Base-by-base conservation (phyloP, 2,888 invertebrate genomes). In the Alcis repandata region DNA sequence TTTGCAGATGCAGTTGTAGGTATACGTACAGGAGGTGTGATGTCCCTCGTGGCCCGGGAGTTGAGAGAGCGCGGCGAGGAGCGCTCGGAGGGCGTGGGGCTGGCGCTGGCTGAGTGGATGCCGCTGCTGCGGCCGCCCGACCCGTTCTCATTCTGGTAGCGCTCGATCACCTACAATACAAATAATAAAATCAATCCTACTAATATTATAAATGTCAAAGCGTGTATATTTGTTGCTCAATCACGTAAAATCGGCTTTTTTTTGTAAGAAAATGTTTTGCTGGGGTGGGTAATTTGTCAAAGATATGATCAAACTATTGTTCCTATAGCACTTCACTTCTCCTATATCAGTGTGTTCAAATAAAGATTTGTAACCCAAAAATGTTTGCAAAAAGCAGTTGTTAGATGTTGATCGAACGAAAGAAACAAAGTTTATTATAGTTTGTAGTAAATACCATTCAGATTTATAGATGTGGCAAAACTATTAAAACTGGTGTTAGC, bases 111-210 rank as follows among this genome's bases (percentile, higher is more conserved):
- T 0, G 94, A 94, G 80, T 92, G 92, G 73, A 95, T 92, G 13
- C 94, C 93, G 80, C 94, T 95, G 86, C 94, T 94, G 77, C 95
- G 94, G 3, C 94, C 94, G 1, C 95, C 95, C 9, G 94, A 94
- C 17, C 92, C 92, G 69, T 88, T 89, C 78, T 95, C 94, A 58
- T 94, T 94, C 88, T 96, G 96, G 79, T 94, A 95, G 70, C 94
- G 94, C 79, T 95, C 95, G 74, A 96, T 95, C 72, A 95, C 95
- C 96, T 96, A 88, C 0, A 85, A 76, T 49, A 32, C 11, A 48
- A 32, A 41, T 43, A 27, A n/a, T 13, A n/a, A n/a, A n/a, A n/a
- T n/a, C 8, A 32, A 17, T 13, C 27, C 32, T 38, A 51, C 32
- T 17, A n/a, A 33, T 7, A 22, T 19, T 19, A 11, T 19, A 10